A percentile compares a stretch with the other conserved stretches of the same genome.
phyloP scores from a whole-genome alignment of 1,140 invertebrate genomes.

The Hypothenemus hampei region DNA sequence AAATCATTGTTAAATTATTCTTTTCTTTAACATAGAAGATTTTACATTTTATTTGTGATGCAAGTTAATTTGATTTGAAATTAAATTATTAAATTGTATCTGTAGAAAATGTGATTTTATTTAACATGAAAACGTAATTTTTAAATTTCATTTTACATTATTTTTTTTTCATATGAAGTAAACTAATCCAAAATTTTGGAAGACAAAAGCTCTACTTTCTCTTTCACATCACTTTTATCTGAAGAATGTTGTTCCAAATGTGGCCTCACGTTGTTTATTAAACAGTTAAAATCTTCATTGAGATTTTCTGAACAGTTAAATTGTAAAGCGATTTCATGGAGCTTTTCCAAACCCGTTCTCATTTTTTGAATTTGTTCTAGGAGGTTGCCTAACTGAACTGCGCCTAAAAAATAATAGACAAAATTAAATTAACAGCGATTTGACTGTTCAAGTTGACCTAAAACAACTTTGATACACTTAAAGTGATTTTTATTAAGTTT shows the following conservation, averaged over 20 bases:
- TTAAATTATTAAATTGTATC: conserved; percentile 7
- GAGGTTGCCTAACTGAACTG: conserved; percentile 23
- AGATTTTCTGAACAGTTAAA: conserved; percentile 33
- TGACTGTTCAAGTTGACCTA: neutral
- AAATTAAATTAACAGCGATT: neutral
- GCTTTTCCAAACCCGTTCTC: conserved; percentile 31
- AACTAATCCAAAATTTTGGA: conserved; percentile 7
- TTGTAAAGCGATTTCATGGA: conserved; percentile 31
- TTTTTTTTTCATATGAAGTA: neutral
- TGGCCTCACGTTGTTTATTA: conserved; percentile 28
- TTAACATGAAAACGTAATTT: neutral
- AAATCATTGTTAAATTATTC: conserved; percentile 1
- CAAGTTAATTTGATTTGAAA: neutral
- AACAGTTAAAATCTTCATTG: conserved; percentile 30
- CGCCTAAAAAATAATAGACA: conserved; percentile 19
- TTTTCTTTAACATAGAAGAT: neutral
- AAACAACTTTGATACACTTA: neutral
- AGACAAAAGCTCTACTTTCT: neutral
- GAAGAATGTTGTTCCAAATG: neutral
- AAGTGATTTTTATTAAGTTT: neutral
- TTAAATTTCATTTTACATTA: neutral
- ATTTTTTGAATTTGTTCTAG: conserved; percentile 34
- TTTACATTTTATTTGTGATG: conserved; percentile 5
- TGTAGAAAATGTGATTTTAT: conserved; percentile 1
- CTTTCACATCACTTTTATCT: conserved; percentile 1